phyloP scores from a whole-genome alignment of 2,113 vertebrate genomes.

The Dicerorhinus sumatrensis region DNA sequence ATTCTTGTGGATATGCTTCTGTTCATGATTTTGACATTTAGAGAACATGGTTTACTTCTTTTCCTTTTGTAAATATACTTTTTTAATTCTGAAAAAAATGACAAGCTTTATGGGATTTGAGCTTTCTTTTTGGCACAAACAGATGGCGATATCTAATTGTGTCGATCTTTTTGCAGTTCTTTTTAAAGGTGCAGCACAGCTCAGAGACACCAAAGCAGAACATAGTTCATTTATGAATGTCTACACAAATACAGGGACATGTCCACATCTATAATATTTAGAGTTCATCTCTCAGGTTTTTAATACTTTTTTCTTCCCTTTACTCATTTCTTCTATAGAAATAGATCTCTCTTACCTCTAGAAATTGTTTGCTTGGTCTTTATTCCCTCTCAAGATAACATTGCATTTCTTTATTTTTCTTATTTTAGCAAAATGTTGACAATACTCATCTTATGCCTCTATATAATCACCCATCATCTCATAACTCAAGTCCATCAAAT shows the following conservation, averaged over 20 bases:
- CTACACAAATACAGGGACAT: not conserved
- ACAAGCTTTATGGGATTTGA: not conserved
- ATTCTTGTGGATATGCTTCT: not conserved
- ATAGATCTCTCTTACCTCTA: not conserved
- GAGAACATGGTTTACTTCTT: constrained; percentile 39
- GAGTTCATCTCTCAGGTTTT: not conserved
- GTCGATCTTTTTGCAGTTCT: not conserved
- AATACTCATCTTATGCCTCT: not conserved
- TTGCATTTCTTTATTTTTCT: not conserved
- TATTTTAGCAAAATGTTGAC: not conserved
- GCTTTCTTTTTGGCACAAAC: not conserved
- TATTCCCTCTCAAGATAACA: not conserved
- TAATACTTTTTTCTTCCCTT: not conserved
- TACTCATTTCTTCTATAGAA: not conserved
- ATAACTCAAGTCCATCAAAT: not conserved
- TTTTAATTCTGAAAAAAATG: not conserved
- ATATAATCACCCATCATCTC: not conserved
- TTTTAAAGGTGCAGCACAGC: not conserved
- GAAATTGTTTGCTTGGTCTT: not conserved
- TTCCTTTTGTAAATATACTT: not conserved
- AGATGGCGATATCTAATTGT: not conserved
- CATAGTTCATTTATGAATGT: not conserved
- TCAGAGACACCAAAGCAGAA: not conserved
- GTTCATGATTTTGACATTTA: constrained; percentile 69
- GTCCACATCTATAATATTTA: not conserved